Conservation (phyloP, 2,113 vertebrate genomes). For the Cromileptes altivelis region DNA sequence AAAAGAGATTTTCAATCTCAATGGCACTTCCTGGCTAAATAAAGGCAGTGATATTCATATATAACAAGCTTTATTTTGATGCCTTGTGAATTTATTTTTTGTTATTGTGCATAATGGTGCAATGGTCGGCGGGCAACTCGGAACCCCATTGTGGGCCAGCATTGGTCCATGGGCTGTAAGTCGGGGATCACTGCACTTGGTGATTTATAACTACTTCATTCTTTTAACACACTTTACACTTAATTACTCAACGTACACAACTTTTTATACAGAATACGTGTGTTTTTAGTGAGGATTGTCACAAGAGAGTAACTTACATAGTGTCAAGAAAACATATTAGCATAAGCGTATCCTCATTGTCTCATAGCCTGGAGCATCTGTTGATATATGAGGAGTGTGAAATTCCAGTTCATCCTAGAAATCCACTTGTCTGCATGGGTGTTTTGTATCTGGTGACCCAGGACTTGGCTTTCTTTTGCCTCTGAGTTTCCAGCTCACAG, state of each 20-base stretch:
- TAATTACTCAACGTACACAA: neutral
- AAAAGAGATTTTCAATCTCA: no score
- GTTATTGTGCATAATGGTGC: no score
- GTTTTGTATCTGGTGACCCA: neutral
- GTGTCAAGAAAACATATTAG: neutral
- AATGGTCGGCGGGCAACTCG: no score
- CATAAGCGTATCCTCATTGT: neutral
- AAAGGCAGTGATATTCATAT: no score
- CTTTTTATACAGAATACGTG: neutral
- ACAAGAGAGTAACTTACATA: neutral
- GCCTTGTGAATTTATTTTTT: no score
- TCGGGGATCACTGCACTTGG: no score
- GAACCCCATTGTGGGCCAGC: no score
- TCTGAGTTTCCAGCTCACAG: conserved; percentile 35
- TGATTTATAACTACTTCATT: neutral
- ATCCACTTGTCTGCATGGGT: neutral
- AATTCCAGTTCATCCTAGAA: conserved; percentile 11
- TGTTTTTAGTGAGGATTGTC: neutral
- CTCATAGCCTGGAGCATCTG: conserved; percentile 14
- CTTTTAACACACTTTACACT: neutral
- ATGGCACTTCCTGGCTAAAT: no score
- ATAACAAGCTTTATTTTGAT: no score
- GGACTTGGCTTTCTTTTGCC: neutral
- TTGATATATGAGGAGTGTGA: neutral
- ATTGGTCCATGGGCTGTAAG: no score